Evolutionary conservation across 2,797 vertebrate genomes (phyloP), one percentile per base, ranked within the genome.

Genomic region (Myripristis murdjan): DNA sequence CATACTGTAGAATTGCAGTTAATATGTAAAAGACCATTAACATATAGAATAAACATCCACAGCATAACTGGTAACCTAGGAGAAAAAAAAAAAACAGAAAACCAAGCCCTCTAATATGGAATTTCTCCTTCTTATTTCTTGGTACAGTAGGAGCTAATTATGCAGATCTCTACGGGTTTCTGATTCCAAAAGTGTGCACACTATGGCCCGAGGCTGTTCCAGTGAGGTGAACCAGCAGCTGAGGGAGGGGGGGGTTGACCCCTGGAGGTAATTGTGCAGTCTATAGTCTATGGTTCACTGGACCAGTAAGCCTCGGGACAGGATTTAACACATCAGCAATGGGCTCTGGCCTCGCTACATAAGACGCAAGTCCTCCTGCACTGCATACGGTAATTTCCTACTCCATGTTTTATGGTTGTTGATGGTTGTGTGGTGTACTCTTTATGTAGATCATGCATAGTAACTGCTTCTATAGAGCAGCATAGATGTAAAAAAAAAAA

Each of bases 251-350:
- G 51, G 39, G 33, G 20, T 18, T 43, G 51, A 72, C 61, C 73
- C 44, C 60, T 73, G 9, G 24, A 55, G 73, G 54, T 73, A 70
- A 82, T 65, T 62, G 60, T 72, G 57, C 59, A 72, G 68, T 77
- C 33, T 75, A 64, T 63, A 39, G 64, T 65, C 33, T 54, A 83
- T 61, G 58, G 65, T 56, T 71, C 48, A 73, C 49, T 43, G 57
- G 46, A 24, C 53, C 3, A 67, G 56, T 57, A 57, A 75, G 53
- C 37, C 53, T 16, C 20, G 20, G 35, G 8, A 70, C 35, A 43
- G 64, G 35, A 64, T 68, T 48, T 46, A 71, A 39, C 59, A 47
- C 11, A 65, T 31, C 53, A 35, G 18, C 39, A 35, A n/a, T 65
- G 37, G 60, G 35, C 31, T 44, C 63, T 56, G 2, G 5, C 16